Base-by-base conservation (phyloP, 2,113 vertebrate species). In the Dinomys branickii region DNA sequence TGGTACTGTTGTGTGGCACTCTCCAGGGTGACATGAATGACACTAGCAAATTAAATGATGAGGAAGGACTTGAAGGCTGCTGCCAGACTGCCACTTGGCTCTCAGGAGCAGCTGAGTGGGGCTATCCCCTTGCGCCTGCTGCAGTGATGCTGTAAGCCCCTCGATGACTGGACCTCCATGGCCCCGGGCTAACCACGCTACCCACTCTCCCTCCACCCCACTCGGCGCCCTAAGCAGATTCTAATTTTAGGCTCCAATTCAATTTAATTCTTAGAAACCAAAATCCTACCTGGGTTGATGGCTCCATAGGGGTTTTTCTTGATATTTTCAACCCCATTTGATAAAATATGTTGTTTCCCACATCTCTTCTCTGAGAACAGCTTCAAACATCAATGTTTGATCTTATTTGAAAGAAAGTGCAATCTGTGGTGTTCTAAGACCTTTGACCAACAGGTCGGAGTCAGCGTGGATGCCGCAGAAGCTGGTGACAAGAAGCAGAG, bases 221-320 rank as follows among this genome's bases (percentile, higher is more conserved):
- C 33, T 38, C 19, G 28, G 24, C 50, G 52, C 38, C 33, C 17
- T 17, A 41, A 7, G 85, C 38, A 83, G 47, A 63, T 84, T 56
- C n/a, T n/a, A 4, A 50, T 52, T 61, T 38, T 19, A 16, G 7
- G n/a, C 44, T 96, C 24, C 38, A 82, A 17, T 91, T 91, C 44
- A 63, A 75, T 41, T 92, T 90, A 87, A 58, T 56, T 95, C 87
- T 96, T 71, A 85, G 52, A 91, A 96, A 88, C 1, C 35, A 22
- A 73, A 88, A 91, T 93, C 17, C 54, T 90, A 19, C 69, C 75
- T 90, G 41, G 35, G 33, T 84, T 58, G 93, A 50, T 38, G 10
- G 22, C 47, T 77, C 33, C 86, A n/a, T 14, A 9, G 11, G 85
- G 87, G 33, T 65, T 94, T 93, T 91, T 65, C 69, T 92, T 61